phyloP scores from a whole-genome alignment of 64 coral and sea anemone genomes.

The Montipora efflorescens region DNA sequence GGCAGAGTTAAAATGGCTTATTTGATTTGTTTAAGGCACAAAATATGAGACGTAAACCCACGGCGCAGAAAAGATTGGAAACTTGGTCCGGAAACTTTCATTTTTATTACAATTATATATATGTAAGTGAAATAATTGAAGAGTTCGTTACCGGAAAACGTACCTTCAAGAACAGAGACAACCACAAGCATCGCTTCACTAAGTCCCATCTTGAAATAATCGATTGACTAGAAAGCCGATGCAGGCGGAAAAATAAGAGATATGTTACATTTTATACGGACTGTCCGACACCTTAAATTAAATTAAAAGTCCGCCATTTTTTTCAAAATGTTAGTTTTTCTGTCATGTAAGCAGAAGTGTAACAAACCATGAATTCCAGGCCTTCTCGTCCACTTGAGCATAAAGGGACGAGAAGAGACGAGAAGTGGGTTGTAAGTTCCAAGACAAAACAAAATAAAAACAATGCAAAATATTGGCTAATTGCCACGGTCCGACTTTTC shows the following conservation, averaged over 20 bases:
- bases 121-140: background rate
- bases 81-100: too few relatives aligned
- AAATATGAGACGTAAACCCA: too few relatives aligned
- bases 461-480: too few relatives aligned
- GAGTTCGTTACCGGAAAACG: background rate
- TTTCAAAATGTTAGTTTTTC: background rate
- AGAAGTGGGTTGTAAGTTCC: background rate
- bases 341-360: background rate
- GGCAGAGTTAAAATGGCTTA: too few relatives aligned
- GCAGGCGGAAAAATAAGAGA: background rate
- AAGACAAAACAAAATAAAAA: too few relatives aligned
- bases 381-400: background rate
- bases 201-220: conserved; percentile 65
- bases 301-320: conserved; percentile 68
- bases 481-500: too few relatives aligned
- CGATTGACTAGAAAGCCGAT: background rate
- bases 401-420: too few relatives aligned
- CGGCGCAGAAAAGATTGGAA: too few relatives aligned
- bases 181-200: conserved; percentile 92
- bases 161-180: conserved; percentile 95
- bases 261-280: too few relatives aligned
- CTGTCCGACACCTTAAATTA: background rate
- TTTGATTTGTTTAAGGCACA: too few relatives aligned
- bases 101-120: too few relatives aligned
- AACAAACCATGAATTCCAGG: background rate